Conservation (phyloP, 2,888 invertebrate species). For the Diplolepis rosae region DNA sequence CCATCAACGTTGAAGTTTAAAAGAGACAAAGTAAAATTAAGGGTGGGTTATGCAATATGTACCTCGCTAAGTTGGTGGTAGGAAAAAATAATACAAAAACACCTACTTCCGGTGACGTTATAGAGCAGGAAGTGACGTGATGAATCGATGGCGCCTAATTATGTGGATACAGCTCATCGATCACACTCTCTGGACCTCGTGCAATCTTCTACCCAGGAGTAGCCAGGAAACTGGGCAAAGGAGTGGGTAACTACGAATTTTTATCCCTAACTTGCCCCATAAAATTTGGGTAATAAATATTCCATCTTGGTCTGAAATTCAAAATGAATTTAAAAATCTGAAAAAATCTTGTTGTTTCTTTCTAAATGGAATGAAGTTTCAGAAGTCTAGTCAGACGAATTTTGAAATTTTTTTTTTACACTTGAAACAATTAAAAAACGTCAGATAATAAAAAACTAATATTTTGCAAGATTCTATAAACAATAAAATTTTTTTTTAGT, state of each 20-base stretch:
- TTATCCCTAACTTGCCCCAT: neutral
- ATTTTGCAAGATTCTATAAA: no score
- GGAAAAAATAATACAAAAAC: slow-evolving; percentile 10
- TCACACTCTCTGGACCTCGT: slow-evolving; percentile 15
- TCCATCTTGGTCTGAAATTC: neutral
- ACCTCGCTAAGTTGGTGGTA: neutral
- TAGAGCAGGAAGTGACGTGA: slow-evolving; percentile 23
- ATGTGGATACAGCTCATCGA: slow-evolving; percentile 29
- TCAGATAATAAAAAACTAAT: no score
- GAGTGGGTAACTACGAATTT: neutral
- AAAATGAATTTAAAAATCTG: neutral
- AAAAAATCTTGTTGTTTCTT: neutral
- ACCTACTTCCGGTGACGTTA: slow-evolving; percentile 9
- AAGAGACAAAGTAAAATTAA: neutral
- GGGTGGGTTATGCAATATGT: slow-evolving; percentile 6
- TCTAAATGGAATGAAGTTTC: no score
- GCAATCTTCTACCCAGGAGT: neutral
- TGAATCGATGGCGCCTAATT: slow-evolving; percentile 29
- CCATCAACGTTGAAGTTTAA: neutral
- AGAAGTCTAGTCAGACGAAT: no score
- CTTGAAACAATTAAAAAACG: no score
- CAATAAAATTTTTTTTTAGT: no score
- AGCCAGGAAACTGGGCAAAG: neutral
- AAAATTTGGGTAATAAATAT: neutral
- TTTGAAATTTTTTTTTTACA: no score